Conservation (phyloP, 2,797 vertebrate genomes). For the Anguilla megastoma region DNA sequence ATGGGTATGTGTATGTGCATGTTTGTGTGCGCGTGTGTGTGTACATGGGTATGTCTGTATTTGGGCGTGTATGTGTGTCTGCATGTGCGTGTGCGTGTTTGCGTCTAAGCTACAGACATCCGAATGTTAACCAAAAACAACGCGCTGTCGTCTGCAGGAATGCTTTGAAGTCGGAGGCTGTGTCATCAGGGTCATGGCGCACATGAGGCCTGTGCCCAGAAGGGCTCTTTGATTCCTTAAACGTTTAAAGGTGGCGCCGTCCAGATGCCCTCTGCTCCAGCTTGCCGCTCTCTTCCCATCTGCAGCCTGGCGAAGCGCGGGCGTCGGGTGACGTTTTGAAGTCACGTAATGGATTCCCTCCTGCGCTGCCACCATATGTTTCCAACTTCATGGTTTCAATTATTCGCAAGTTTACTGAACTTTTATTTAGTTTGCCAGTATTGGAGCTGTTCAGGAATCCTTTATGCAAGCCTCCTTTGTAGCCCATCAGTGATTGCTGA, state of each 20-base stretch:
- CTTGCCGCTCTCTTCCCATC: neutral
- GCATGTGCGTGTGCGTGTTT: neutral
- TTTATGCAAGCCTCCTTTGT: neutral
- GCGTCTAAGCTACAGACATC: neutral
- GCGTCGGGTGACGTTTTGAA: neutral
- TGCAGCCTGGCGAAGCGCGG: neutral
- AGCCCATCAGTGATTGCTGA: neutral
- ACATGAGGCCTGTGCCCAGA: neutral
- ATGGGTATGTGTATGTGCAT: neutral
- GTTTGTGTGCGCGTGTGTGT: neutral
- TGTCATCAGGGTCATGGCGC: neutral
- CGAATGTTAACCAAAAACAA: neutral
- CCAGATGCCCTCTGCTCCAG: neutral
- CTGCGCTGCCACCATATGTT: neutral
- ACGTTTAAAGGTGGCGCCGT: neutral
- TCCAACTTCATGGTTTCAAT: neutral
- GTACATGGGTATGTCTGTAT: too few relatives aligned
- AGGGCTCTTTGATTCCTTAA: slow-evolving; percentile 9
- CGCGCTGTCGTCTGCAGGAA: slow-evolving; percentile 37
- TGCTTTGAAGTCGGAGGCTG: slow-evolving; percentile 47
- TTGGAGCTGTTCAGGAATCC: neutral
- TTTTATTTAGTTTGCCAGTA: neutral
- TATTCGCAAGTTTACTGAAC: neutral
- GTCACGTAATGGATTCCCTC: neutral
- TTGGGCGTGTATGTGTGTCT: neutral